Percentiles rank a stretch among this genome's conserved stretches.
Evolutionary conservation across 1,140 invertebrate species (phyloP).

Genomic region (Saccostrea glomerata): DNA sequence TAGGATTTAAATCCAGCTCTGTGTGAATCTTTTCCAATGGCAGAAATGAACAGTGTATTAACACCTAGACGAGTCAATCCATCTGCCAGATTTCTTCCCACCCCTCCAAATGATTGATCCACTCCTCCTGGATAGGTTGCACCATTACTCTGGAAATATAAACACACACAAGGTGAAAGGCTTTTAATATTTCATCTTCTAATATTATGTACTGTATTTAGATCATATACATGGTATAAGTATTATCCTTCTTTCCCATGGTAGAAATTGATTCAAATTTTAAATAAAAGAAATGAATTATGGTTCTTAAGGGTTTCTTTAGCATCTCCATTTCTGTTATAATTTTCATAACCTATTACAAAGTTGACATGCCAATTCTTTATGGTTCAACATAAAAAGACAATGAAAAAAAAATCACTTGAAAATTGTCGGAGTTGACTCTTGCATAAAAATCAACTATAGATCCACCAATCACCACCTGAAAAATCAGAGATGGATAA

Average conservation of each 20-base stretch:
- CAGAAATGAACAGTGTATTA: conserved; percentile 86
- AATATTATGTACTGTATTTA: not conserved
- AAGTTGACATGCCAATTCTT: no score
- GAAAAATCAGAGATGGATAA: conserved; percentile 63
- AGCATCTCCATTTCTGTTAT: no score
- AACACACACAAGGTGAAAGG: not conserved
- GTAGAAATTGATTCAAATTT: no score
- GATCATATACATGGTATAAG: no score
- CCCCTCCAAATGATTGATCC: conserved; percentile 85
- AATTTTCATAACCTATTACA: no score
- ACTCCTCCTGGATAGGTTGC: conserved; percentile 74
- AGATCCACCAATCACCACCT: conserved; percentile 91
- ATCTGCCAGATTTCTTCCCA: conserved; percentile 94
- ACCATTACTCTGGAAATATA: conserved; percentile 69
- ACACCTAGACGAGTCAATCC: conserved; percentile 87
- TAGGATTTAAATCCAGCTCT: conserved; percentile 77
- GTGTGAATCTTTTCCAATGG: conserved; percentile 87
- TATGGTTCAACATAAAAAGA: not conserved
- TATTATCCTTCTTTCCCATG: no score
- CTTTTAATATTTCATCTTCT: not conserved
- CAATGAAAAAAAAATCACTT: conserved; percentile 52
- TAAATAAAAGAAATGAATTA: no score
- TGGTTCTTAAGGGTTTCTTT: no score
- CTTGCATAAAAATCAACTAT: conserved; percentile 88
- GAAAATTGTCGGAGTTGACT: conserved; percentile 80